These are phyloP conservation scores for Acrossocheilus fasciatus DNA, from an alignment of 2,797 vertebrate species.

Conservation along the genomic window DNA sequence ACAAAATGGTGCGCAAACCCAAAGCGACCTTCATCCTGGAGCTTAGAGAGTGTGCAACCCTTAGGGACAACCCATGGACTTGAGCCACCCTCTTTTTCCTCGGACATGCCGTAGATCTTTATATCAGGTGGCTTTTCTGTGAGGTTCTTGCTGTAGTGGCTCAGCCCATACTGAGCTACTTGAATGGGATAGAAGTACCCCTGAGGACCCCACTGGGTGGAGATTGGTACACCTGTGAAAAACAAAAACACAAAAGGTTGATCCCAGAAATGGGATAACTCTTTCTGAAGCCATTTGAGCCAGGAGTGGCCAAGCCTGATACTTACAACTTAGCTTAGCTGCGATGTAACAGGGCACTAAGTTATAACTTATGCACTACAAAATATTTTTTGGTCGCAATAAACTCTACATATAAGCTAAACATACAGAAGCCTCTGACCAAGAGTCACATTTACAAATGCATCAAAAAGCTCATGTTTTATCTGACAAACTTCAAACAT, in stretches of 20 bases:
- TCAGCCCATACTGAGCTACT: slow-evolving; percentile 88
- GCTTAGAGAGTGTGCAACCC: slow-evolving; percentile 77
- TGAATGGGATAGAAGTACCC: slow-evolving; percentile 92
- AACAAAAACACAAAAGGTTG: slow-evolving; percentile 6
- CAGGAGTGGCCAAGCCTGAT: not conserved
- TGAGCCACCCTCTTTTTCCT: slow-evolving; percentile 66
- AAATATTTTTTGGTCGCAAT: too few relatives aligned
- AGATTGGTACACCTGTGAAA: slow-evolving; percentile 82
- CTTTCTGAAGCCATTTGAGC: not conserved
- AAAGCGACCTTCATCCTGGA: slow-evolving; percentile 76
- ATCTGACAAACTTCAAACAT: too few relatives aligned
- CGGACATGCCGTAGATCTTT: slow-evolving; percentile 80
- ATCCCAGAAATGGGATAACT: not conserved
- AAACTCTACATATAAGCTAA: too few relatives aligned
- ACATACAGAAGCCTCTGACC: too few relatives aligned
- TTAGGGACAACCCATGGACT: slow-evolving; percentile 78
- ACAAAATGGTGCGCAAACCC: slow-evolving; percentile 80
- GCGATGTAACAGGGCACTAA: not conserved
- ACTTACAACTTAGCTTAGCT: not conserved
- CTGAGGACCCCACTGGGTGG: slow-evolving; percentile 89
- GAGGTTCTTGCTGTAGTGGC: slow-evolving; percentile 90
- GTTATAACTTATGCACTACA: too few relatives aligned
- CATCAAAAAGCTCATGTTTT: too few relatives aligned
- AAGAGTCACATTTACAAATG: too few relatives aligned
- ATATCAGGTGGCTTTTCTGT: slow-evolving; percentile 83